Percentiles rank a stretch among this genome's conserved stretches.
These are phyloP conservation scores for Characodon lateralis DNA, from an alignment of 2,797 vertebrate genomes.

Conservation along the genomic window DNA sequence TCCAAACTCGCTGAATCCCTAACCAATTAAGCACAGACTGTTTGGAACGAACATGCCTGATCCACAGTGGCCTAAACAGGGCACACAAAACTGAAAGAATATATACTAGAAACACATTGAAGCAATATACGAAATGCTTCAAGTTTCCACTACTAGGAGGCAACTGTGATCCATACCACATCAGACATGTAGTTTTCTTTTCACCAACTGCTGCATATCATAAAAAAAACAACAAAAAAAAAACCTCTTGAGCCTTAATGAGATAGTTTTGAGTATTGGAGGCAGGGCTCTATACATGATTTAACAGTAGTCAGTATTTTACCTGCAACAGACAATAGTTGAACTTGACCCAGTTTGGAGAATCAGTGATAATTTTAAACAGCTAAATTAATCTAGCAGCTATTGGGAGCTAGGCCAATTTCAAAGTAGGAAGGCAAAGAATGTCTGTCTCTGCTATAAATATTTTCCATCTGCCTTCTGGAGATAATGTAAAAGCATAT, in stretches of 20 bases:
- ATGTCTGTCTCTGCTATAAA: background rate
- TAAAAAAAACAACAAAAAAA: background rate
- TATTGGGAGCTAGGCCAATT: background rate
- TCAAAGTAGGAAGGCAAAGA: background rate
- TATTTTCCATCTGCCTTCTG: background rate
- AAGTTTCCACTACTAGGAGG: background rate
- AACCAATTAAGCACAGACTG: constrained; percentile 5
- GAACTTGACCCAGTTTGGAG: background rate
- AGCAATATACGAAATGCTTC: background rate
- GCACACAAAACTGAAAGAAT: background rate
- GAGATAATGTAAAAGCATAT: background rate
- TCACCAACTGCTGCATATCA: background rate
- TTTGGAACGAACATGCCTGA: constrained; percentile 1
- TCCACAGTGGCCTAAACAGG: constrained; percentile 5
- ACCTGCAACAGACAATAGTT: background rate
- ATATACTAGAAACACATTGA: background rate
- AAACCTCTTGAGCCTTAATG: background rate
- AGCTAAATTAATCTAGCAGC: background rate
- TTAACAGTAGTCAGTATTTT: background rate
- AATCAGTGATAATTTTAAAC: background rate
- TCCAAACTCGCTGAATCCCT: constrained; percentile 14
- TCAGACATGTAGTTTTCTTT: background rate
- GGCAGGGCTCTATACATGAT: background rate
- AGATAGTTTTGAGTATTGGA: background rate
- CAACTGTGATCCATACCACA: background rate